Evolutionary conservation across 2,888 invertebrate species (phyloP), one percentile per base, ranked within the genome.

Genomic region (Caenorhabditis parvicauda): DNA sequence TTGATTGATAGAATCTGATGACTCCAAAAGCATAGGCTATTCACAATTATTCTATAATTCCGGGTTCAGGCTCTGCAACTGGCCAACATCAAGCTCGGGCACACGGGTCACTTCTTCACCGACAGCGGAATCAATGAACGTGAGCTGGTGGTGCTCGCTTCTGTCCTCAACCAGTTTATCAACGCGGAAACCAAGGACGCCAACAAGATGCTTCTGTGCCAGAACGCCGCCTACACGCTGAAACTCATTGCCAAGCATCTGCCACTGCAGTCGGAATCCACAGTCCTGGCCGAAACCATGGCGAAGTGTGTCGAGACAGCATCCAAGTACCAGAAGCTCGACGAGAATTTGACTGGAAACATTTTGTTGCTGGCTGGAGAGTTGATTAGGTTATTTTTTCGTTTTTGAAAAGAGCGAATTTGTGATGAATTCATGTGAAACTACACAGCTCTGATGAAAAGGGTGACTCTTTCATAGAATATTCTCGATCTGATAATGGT

Each of bases 41-140:
- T 41, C 9, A 41, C 21, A 41, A 41, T 41, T 41, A 9, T 35
- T 35, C n/a, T n/a, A n/a, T n/a, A n/a, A n/a, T n/a, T n/a, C n/a
- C n/a, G n/a, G n/a, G 91, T n/a, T n/a, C n/a, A n/a, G 80, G 88
- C 90, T 0, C 86, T 95, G 83, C 93, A 94, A 76, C 82, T 95
- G 37, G 83, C 95, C 0, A 91, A 90, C 74, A 86, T 86, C 7
- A 90, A 92, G 82, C 84, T 94, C 6, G 88, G 89, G 66, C 85
- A 87, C 59, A 87, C 88, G 59, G 67, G 70, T 43, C 65, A 60
- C 45, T 54, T 68, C 47, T 65, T 61, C 41, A 41, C 24, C 7
- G 72, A 73, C 48, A 59, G 57, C 49, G 67, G 66, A 35, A 70
- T 69, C 57, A 67, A 76, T 24, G 71, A 74, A 52, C 43, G 52